Evolutionary conservation across 1,140 invertebrate species (phyloP).

Genomic region (Pogonomyrmex californicus): DNA sequence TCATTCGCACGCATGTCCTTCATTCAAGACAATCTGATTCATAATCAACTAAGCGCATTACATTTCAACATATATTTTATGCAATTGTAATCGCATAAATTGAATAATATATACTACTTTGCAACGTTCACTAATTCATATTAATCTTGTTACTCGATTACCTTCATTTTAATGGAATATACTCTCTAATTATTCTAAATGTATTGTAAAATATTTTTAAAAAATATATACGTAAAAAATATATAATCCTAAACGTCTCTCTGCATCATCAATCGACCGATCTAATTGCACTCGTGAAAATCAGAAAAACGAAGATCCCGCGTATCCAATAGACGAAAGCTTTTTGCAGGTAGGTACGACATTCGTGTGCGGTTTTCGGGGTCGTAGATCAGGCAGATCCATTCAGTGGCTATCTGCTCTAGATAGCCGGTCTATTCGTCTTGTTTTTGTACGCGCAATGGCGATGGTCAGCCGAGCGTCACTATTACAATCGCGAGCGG

Average conservation of each 20-base stretch:
- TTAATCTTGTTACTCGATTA: neutral
- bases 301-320: slow-evolving; percentile 56
- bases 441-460: slow-evolving; percentile 78
- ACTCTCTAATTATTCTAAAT: neutral
- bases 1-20: neutral
- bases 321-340: slow-evolving; percentile 62
- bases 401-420: slow-evolving; percentile 79
- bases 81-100: neutral
- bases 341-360: slow-evolving; percentile 66
- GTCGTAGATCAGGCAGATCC: slow-evolving; percentile 74
- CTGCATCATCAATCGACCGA: neutral
- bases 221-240: slow-evolving; percentile 15
- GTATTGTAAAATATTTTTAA: neutral
- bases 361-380: slow-evolving; percentile 63
- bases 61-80: slow-evolving; percentile 12
- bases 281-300: slow-evolving; percentile 56
- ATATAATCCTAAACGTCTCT: neutral
- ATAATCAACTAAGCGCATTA: neutral
- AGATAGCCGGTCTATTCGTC: slow-evolving; percentile 81
- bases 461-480: slow-evolving; percentile 54
- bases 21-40: slow-evolving; percentile 9
- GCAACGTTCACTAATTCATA: neutral
- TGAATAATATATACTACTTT: neutral
- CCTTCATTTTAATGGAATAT: neutral
- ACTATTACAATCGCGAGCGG: slow-evolving; percentile 74